Conservation (phyloP, 2,888 invertebrate species). For the Phragmatobia fuliginosa region DNA sequence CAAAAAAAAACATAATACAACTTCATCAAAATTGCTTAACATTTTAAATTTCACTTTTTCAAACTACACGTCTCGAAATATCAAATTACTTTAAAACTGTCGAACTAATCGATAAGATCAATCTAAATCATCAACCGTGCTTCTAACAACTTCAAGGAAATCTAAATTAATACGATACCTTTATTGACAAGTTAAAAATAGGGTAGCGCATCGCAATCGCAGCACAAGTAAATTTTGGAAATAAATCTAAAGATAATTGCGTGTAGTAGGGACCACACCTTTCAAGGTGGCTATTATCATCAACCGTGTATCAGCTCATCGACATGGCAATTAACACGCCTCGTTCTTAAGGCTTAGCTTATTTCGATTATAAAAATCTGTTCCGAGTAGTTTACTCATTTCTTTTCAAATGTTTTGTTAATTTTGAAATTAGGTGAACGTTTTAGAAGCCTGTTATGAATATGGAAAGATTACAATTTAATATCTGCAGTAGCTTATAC, state of each 20-base stretch:
- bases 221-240: slow-evolving; percentile 40
- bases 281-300: slow-evolving; percentile 58
- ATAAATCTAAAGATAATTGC: slow-evolving; percentile 62
- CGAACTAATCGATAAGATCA: slow-evolving; percentile 38
- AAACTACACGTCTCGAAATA: slow-evolving; percentile 4
- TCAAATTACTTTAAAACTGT: slow-evolving; percentile 1
- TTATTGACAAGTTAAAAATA: slow-evolving; percentile 49
- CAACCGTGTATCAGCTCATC: slow-evolving; percentile 57
- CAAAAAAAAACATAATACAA: slow-evolving; percentile 3
- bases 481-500: background rate
- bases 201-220: slow-evolving; percentile 33
- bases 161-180: slow-evolving; percentile 44
- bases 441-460: too few relatives aligned
- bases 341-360: slow-evolving; percentile 45
- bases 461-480: too few relatives aligned
- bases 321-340: slow-evolving; percentile 67
- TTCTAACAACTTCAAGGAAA: slow-evolving; percentile 38
- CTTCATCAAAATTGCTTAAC: background rate
- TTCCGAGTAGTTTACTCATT: background rate
- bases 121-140: slow-evolving; percentile 36
- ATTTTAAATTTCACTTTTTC: slow-evolving; percentile 7
- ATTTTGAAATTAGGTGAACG: too few relatives aligned
- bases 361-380: background rate
- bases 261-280: slow-evolving; percentile 63
- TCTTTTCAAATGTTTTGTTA: background rate